Evolutionary conservation across 1,140 invertebrate genomes (phyloP).

Genomic region (Drosophila setifemur): DNA sequence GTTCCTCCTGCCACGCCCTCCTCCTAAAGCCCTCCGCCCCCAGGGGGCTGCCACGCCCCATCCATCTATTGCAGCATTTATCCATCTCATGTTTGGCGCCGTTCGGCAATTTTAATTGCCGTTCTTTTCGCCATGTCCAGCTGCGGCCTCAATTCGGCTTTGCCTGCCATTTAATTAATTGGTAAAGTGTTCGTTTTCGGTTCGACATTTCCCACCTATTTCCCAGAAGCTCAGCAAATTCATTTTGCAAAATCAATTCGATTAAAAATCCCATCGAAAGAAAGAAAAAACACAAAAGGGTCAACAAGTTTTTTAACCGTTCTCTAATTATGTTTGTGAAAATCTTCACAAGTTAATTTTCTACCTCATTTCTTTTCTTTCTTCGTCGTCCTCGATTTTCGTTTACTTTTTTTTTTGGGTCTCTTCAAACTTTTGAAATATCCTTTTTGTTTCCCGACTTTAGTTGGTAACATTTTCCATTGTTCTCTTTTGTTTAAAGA

Average conservation of each 20-base stretch:
- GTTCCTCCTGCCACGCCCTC: conserved; percentile 24
- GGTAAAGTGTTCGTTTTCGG: conserved; percentile 39
- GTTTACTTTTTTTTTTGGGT: conserved; percentile 15
- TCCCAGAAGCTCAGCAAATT: conserved; percentile 33
- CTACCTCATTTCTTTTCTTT: conserved; percentile 10
- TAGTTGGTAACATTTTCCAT: not conserved
- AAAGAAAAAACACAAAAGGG: not conserved
- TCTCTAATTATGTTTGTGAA: conserved; percentile 30
- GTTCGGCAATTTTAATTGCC: conserved; percentile 60
- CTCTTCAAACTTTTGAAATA: conserved; percentile 32
- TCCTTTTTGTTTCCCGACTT: conserved; percentile 4
- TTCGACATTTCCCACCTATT: not conserved
- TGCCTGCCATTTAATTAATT: conserved; percentile 60
- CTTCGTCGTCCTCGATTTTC: conserved; percentile 9
- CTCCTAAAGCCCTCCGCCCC: not conserved
- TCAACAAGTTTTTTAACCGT: not conserved
- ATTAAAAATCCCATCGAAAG: conserved; percentile 28
- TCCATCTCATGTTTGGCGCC: conserved; percentile 25
- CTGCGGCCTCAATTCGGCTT: conserved; percentile 27
- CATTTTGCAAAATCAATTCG: conserved; percentile 52
- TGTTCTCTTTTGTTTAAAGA: not conserved
- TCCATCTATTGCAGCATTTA: conserved; percentile 35
- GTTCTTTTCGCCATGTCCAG: conserved; percentile 24
- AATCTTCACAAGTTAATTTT: conserved; percentile 38
- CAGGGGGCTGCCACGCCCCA: conserved; percentile 14